Percentiles rank a stretch among this genome's conserved stretches.
Conservation (phyloP, 92 coral and sea anemone species). For the Phymanthus crucifer region DNA sequence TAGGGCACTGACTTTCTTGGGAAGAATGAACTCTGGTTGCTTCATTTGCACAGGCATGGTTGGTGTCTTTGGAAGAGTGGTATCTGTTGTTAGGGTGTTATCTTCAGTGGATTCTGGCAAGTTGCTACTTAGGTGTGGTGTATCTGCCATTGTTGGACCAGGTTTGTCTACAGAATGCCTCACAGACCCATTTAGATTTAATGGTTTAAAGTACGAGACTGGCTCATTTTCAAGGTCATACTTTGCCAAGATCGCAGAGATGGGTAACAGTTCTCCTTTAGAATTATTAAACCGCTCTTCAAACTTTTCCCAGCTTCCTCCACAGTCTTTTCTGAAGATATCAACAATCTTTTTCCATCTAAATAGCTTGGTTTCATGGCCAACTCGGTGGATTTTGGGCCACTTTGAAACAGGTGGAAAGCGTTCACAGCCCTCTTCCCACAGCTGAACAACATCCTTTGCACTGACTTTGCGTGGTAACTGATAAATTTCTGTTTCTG, state of each 20-base stretch:
- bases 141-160: slow-evolving; percentile 38
- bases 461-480: slow-evolving; percentile 98
- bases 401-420: slow-evolving; percentile 93
- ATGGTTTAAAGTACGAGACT: slow-evolving; percentile 57
- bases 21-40: slow-evolving; percentile 80
- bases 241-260: slow-evolving; percentile 91
- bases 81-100: slow-evolving; percentile 6
- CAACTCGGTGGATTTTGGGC: slow-evolving; percentile 96
- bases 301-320: slow-evolving; percentile 91
- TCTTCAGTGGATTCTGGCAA: slow-evolving; percentile 32
- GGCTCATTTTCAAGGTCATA: slow-evolving; percentile 93
- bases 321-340: slow-evolving; percentile 92
- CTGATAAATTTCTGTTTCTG: slow-evolving; percentile 71
- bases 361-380: slow-evolving; percentile 95
- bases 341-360: slow-evolving; percentile 98
- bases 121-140: slow-evolving; percentile 19
- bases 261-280: slow-evolving; percentile 90
- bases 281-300: slow-evolving; percentile 77
- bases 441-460: slow-evolving; percentile 87
- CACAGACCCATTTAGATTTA: slow-evolving; percentile 46
- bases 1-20: slow-evolving; percentile 89
- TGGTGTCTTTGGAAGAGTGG: slow-evolving; percentile 12
- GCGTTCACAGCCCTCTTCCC: slow-evolving; percentile 96
- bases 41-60: slow-evolving; percentile 33
- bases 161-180: slow-evolving; percentile 21